Evolutionary conservation across 1,140 invertebrate species (phyloP), one percentile per base, ranked within the genome.

Genomic region (Drosophila repleta): DNA sequence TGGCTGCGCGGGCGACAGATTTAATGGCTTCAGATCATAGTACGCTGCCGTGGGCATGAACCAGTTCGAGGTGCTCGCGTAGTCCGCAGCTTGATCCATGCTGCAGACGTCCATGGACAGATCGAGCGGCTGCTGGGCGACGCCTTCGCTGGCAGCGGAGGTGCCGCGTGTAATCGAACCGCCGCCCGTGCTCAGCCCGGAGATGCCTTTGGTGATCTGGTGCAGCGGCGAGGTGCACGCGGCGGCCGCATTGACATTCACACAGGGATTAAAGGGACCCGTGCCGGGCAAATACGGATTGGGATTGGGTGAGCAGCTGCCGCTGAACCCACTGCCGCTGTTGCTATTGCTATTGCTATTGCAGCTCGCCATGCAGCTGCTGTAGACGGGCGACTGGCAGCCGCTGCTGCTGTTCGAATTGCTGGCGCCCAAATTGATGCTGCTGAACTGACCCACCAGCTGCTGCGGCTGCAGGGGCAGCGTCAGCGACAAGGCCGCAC

Each of bases 151-250:
- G 74, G 83, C 91, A 65, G 70, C 94, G 0, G 94, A 94, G 1
- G 93, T 95, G 70, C 96, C 96, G 82, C 96, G 93, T 0, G 95
- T 96, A 37, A 96, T 96, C n/a, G 95, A 96, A 37, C 95, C 95
- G 17, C 95, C 74, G 5, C 92, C 91, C 0, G 94, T 95, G 75
- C 94, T 94, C 10, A 95, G 76, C 43, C 93, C 94, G 45, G 94
- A 94, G 10, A 95, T 93, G 18, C 94, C 94, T 82, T 91, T 92
- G 21, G 91, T 92, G 17, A 92, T 92, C 74, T 92, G 91, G 72
- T 92, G 91, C 20, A 92, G 70, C 4, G 91, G 91, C 0, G 91
- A 92, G 1, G 87, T 79, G 8, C 60, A 11, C 77, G 5, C 82
- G 3, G 39, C 39, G 2, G 11, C 89, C 1, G 48, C 72, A 39